Base-by-base conservation (phyloP, 2,113 vertebrate genomes). In the Mugil cephalus region DNA sequence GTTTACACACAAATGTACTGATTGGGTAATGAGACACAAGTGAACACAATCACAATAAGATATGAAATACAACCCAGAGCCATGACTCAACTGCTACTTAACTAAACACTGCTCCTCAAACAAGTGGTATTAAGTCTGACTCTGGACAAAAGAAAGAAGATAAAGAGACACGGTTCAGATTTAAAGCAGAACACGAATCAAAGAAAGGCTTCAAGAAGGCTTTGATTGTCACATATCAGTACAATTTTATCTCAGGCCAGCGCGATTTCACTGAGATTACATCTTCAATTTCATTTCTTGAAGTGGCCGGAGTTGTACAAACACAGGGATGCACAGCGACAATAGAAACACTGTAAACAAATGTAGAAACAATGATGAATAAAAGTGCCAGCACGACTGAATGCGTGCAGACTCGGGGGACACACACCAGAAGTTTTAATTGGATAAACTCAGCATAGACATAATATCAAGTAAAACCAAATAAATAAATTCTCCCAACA, bases 131-230 rank as follows among this genome's bases (percentile, higher is more conserved):
- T 3, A 59, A 75, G 78, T 67, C 56, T 64, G 67, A 66, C 63
- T 78, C 50, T 64, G 65, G 59, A 75, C 8, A 19, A 54, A 69
- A 83, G 75, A 76, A 63, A 76, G 58, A 83, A 63, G 78, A 68
- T 17, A 9, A 75, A 83, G 46, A 81, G 68, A 58, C 51, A 6
- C 1, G 35, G 38, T 68, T 55, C 58, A 60, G 50, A 67, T 68
- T 79, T 43, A 69, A 83, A 77, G 47, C 67, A 35, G 66, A 65
- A 72, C 54, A 7, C 10, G 58, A 73, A 80, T 38, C 21, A 67
- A 39, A 9, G 36, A 19, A 17, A 17, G 13, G 19, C 36, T 50
- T 71, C 34, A 61, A 48, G 50, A 60, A 53, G 47, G 54, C 52
- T 75, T 71, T 65, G 47, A 53, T 68, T 67, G 7, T 4, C 34